Base-by-base conservation (phyloP, 1,140 invertebrate genomes). In the Gonatopus flavifemur region DNA sequence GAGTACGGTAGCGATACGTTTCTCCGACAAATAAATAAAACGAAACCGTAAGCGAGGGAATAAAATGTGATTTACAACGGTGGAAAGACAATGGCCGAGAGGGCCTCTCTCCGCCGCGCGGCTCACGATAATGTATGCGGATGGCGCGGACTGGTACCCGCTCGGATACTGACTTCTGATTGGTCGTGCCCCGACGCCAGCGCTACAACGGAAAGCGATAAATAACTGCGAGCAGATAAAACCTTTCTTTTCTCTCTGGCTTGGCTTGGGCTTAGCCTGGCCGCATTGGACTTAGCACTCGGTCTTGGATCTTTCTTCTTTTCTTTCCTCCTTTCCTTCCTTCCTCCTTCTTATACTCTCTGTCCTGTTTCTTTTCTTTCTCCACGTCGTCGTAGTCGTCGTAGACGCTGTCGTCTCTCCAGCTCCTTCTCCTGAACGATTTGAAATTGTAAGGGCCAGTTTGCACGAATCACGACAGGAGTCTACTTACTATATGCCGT, bases 21-120 rank as follows among this genome's bases (percentile, higher is more conserved):
- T 74, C 69, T 72, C 70, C 63, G 68, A 62, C 70, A 70, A 76
- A 76, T 70, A 70, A 73, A 71, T 65, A 76, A 73, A 77, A 77
- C 69, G 69, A 76, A 73, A 76, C 66, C 66, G 70, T 72, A 75
- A 74, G 72, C 70, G 64, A 74, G 74, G 71, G 71, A 77, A 77
- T 77, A 77, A 76, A 77, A 77, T 77, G 73, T 77, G 74, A 76
- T 77, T 77, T 77, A 77, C 73, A 76, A 76, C 72, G 63, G 64
- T 72, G 66, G 66, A 77, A 77, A 77, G 74, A 77, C 74, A 77
- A 77, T 77, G 74, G 74, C 69, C 71, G 71, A 72, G 70, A n/a
- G n/a, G n/a, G n/a, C n/a, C n/a, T n/a, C n/a, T n/a, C n/a, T n/a
- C n/a, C n/a, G n/a, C n/a, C n/a, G n/a, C n/a, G 62, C 64, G 66